phyloP scores from a whole-genome alignment of 2,888 invertebrate genomes.

The Cheilosia variabilis region DNA sequence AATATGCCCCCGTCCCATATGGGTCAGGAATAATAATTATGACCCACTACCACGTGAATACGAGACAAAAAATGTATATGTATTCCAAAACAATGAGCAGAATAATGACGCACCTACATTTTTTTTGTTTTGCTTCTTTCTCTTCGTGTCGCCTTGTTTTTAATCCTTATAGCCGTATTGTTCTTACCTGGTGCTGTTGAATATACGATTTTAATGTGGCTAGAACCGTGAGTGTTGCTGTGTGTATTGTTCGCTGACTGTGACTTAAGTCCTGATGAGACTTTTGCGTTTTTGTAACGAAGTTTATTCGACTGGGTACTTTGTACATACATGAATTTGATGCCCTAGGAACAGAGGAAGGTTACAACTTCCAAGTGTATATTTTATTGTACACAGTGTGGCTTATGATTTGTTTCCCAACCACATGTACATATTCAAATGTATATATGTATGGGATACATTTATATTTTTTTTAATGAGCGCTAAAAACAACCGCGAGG shows the following conservation, averaged over 20 bases:
- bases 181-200: conserved; percentile 7
- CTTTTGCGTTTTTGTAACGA: conserved; percentile 56
- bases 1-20: conserved; percentile 9
- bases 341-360: conserved; percentile 7
- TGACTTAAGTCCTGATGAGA: conserved; percentile 53
- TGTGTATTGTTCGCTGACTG: conserved; percentile 41
- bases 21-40: conserved; percentile 46
- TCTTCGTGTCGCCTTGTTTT: conserved; percentile 17
- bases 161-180: conserved; percentile 13
- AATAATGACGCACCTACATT: conserved; percentile 52
- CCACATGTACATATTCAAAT: not conserved
- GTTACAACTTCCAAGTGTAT: conserved; percentile 35
- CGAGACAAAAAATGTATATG: not conserved
- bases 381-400: not conserved
- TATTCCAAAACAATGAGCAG: conserved; percentile 42
- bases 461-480: conserved; percentile 23
- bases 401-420: conserved; percentile 11
- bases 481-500: conserved; percentile 25
- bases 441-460: not conserved
- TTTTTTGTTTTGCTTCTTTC: not conserved
- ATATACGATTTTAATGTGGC: conserved; percentile 35
- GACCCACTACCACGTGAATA: conserved; percentile 22
- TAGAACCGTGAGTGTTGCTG: conserved; percentile 17
- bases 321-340: conserved; percentile 1
- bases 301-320: conserved; percentile 53